phyloP scores from a whole-genome alignment of 2,797 vertebrate genomes.

The Protosalanx chinensis region DNA sequence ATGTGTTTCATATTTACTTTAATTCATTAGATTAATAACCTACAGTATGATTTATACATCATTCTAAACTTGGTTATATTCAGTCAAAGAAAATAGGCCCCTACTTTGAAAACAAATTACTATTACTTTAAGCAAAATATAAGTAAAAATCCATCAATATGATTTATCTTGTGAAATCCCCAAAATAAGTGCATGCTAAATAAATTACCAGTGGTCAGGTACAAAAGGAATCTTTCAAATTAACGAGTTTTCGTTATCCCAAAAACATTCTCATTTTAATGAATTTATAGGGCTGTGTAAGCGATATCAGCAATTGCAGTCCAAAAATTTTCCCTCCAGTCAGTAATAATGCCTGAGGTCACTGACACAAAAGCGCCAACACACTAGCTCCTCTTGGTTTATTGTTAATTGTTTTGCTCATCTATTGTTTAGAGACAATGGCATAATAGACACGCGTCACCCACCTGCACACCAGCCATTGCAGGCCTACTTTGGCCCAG shows the following conservation, averaged over 20 bases:
- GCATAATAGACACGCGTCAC: slow-evolving; percentile 60
- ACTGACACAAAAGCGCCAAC: slow-evolving; percentile 31
- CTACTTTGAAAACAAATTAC: no score
- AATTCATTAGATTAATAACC: no score
- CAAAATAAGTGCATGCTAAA: background rate
- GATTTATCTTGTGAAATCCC: background rate
- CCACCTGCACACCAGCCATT: slow-evolving; percentile 24
- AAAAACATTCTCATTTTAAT: background rate
- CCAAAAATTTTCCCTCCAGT: slow-evolving; percentile 37
- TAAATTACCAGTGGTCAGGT: no score
- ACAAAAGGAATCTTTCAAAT: no score
- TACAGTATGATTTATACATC: no score
- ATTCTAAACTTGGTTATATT: no score
- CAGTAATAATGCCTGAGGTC: slow-evolving; percentile 30
- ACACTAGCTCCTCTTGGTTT: slow-evolving; percentile 33
- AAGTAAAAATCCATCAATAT: background rate
- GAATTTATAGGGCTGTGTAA: slow-evolving; percentile 45
- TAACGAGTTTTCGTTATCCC: background rate
- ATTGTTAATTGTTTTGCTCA: slow-evolving; percentile 64
- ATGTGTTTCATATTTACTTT: background rate
- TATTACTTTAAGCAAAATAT: no score
- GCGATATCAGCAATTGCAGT: slow-evolving; percentile 64
- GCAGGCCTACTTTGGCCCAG: slow-evolving; percentile 56
- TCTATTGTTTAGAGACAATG: slow-evolving; percentile 66
- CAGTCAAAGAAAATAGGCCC: no score